phyloP scores from a whole-genome alignment of 2,113 vertebrate genomes.

The Cavia aperea region DNA sequence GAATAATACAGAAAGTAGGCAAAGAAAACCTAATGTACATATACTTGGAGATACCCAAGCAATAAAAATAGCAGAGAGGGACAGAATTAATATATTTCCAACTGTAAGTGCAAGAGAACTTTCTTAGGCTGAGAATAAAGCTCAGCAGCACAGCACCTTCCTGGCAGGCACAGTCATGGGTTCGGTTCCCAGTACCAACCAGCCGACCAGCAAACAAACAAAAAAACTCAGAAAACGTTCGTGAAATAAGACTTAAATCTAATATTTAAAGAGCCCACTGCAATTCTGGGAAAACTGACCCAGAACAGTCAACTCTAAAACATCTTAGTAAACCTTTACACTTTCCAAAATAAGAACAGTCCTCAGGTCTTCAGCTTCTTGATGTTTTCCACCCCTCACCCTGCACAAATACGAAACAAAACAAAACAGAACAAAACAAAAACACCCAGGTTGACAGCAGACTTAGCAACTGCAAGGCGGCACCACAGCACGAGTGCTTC shows the following conservation, averaged over 20 bases:
- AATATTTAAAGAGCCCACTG: background rate
- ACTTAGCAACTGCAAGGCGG: background rate
- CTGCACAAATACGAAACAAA: background rate
- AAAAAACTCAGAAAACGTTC: background rate
- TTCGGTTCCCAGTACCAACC: too few relatives aligned
- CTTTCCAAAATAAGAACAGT: background rate
- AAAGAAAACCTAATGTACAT: background rate
- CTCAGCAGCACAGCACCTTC: too few relatives aligned
- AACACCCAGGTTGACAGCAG: background rate
- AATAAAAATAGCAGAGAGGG: background rate
- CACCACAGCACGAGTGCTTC: background rate
- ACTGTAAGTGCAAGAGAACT: background rate
- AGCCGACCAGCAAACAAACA: too few relatives aligned
- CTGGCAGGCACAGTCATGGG: too few relatives aligned
- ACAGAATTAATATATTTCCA: background rate
- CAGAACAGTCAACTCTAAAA: background rate
- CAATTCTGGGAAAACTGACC: background rate
- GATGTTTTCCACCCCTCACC: background rate
- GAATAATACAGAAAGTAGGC: background rate
- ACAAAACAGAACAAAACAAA: background rate
- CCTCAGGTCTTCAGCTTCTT: background rate
- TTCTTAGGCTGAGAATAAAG: background rate
- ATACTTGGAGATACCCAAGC: background rate
- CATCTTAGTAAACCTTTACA: background rate
- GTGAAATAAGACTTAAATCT: background rate